Percentiles rank a stretch among this genome's conserved stretches.
Conservation (phyloP, 2,888 invertebrate genomes). For the Abrostola tripartita region DNA sequence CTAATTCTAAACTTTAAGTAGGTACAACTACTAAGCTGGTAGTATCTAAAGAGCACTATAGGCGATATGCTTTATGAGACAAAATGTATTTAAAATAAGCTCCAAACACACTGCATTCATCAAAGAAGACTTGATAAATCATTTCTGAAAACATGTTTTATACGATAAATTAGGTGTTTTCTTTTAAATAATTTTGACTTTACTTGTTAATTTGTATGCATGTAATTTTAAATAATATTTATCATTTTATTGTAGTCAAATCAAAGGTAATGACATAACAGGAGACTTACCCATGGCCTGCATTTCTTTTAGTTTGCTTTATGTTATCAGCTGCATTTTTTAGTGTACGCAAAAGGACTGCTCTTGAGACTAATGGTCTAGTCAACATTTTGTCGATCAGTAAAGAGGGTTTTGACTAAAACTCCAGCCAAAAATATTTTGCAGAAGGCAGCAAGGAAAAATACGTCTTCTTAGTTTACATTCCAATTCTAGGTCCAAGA, state of each 20-base stretch:
- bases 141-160: too few relatives aligned
- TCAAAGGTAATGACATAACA: constrained; percentile 76
- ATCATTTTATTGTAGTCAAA: not conserved
- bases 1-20: too few relatives aligned
- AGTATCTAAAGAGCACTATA: too few relatives aligned
- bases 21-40: too few relatives aligned
- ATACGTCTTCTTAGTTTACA: not conserved
- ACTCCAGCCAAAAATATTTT: constrained; percentile 11
- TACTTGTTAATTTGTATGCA: too few relatives aligned
- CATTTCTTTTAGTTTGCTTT: constrained; percentile 76
- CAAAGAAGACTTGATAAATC: too few relatives aligned
- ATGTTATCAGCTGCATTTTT: constrained; percentile 72
- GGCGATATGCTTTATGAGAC: too few relatives aligned
- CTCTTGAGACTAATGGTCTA: constrained; percentile 72
- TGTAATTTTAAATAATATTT: not conserved
- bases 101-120: too few relatives aligned
- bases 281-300: constrained; percentile 79
- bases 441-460: not conserved
- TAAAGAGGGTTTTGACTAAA: constrained; percentile 11
- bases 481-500: not conserved
- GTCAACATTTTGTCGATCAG: constrained; percentile 69
- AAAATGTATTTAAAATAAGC: too few relatives aligned
- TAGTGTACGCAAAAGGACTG: constrained; percentile 68
- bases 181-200: too few relatives aligned
- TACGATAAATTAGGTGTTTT: too few relatives aligned